Evolutionary conservation across 2,888 invertebrate species (phyloP), one percentile per base, ranked within the genome.

Genomic region (Drosophila ezoana): DNA sequence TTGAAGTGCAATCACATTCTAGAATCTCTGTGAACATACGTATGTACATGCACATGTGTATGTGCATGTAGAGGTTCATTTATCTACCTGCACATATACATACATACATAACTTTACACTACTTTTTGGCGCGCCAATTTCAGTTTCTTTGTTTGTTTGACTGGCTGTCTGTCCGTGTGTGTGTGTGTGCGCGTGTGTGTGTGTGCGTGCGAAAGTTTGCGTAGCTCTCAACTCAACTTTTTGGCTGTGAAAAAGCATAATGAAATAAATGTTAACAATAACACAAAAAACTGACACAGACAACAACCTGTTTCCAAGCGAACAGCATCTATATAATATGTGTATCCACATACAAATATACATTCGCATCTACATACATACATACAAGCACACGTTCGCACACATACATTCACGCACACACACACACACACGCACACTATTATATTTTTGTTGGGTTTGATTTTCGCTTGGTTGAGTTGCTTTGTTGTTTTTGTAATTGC

Each of bases 261-360:
- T 82, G 77, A 86, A 83, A 75, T 66, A 79, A 77, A 88, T 88
- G 88, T 88, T 88, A 88, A 86, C 84, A 86, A 80, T 61, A 77
- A 81, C 52, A 79, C 52, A 67, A 48, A 66, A 64, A 78, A 67
- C 71, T 53, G 62, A 76, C 57, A 84, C 63, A 76, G 32, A 35
- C 60, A 78, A 63, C 75, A 72, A 84, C 83, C 83, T 83, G 83
- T 83, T 83, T 83, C 81, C 62, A 79, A 84, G 76, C 77, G 74
- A 68, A 54, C 60, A 70, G 72, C 72, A 72, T 78, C 65, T 75
- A 68, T 53, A 75, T 56, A 60, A 49, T 28, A 20, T 20, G 43
- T 28, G 53, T 76, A 58, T 63, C 53, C 51, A 57, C 52, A 47
- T 37, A 37, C 23, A 44, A n/a, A 58, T 10, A 51, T 16, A 67